Evolutionary conservation across 2,797 vertebrate species (phyloP).

Genomic region (Phrynocephalus guinanensis): DNA sequence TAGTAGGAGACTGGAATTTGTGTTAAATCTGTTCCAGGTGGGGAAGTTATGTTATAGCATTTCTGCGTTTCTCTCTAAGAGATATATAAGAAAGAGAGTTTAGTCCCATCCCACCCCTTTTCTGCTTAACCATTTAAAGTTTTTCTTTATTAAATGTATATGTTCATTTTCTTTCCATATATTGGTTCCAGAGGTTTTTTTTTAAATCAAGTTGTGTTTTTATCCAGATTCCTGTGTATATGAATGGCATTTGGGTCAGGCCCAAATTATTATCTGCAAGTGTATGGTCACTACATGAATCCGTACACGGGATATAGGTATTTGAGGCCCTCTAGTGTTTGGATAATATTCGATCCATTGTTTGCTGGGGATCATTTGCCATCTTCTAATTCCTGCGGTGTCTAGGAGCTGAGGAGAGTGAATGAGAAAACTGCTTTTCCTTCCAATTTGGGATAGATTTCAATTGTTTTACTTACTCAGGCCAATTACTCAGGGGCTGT

Average conservation of each 20-base stretch:
- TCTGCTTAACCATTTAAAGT: constrained; percentile 12
- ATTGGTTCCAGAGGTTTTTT: background rate
- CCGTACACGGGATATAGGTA: background rate
- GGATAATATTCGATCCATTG: constrained; percentile 4
- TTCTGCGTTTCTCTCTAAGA: background rate
- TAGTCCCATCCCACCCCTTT: background rate
- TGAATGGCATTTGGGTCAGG: constrained; percentile 23
- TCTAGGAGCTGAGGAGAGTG: background rate
- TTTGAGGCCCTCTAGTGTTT: constrained; percentile 42
- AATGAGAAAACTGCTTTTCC: background rate
- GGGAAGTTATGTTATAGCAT: background rate
- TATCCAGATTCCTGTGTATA: background rate
- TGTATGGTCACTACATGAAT: background rate
- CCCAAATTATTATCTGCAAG: constrained; percentile 9
- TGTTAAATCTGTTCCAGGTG: background rate
- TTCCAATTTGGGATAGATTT: background rate
- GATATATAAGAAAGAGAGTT: background rate
- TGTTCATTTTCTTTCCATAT: background rate
- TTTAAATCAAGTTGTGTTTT: constrained; percentile 10
- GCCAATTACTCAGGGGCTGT: background rate
- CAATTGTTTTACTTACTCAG: background rate
- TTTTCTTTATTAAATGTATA: background rate
- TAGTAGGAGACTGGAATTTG: background rate
- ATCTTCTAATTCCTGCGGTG: background rate
- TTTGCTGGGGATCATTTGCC: background rate